phyloP scores from a whole-genome alignment of 92 coral and sea anemone genomes.

The Porites lobata region DNA sequence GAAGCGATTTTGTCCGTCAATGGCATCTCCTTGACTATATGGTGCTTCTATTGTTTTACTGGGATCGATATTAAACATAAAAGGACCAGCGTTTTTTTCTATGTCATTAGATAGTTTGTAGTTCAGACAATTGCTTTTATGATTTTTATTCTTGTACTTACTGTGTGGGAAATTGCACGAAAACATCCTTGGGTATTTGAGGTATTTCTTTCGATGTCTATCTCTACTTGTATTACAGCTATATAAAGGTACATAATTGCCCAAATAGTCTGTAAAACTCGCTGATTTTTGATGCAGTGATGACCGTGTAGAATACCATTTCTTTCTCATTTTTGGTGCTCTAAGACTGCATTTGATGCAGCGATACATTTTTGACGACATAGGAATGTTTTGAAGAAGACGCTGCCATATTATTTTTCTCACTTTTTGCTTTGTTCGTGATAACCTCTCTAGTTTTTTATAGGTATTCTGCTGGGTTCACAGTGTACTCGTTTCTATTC shows the following conservation, averaged over 20 bases:
- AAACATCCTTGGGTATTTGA: no score
- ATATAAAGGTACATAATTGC: no score
- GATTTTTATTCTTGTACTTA: no score
- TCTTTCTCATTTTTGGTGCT: neutral
- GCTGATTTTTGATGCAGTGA: no score
- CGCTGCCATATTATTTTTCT: neutral
- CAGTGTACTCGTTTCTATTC: neutral
- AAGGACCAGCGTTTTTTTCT: conserved; percentile 29
- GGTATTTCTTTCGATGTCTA: no score
- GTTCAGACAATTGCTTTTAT: no score
- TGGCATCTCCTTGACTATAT: conserved; percentile 41
- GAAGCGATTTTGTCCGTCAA: no score
- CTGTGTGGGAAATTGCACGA: no score
- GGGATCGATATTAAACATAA: conserved; percentile 22
- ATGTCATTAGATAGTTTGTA: no score
- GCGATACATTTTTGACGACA: conserved; percentile 36
- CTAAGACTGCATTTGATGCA: conserved; percentile 29
- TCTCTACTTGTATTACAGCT: no score
- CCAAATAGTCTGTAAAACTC: no score
- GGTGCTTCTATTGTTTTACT: conserved; percentile 41
- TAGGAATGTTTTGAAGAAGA: conserved; percentile 22
- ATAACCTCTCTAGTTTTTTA: conserved; percentile 1
- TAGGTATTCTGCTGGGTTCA: conserved; percentile 3
- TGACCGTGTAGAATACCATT: no score
- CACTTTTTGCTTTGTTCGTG: neutral